phyloP scores from a whole-genome alignment of 37 sponge, comb jelly and placozoan genomes.

The Bolinopsis microptera region DNA sequence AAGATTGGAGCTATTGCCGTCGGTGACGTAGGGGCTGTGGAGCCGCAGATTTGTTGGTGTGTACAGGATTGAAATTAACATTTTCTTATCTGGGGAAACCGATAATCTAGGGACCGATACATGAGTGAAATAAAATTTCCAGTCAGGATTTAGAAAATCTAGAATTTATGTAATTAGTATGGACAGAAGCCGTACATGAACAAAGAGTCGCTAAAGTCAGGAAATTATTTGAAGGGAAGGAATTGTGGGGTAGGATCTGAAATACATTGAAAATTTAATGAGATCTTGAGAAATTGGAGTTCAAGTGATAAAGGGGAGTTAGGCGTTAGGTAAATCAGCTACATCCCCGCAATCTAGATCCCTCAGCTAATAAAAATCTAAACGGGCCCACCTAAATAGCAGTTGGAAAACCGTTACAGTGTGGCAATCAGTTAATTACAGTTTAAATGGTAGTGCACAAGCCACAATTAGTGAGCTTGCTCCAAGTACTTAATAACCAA shows the following conservation, averaged over 20 bases:
- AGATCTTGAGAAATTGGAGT: too few relatives aligned
- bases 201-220: background rate
- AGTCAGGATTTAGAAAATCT: background rate
- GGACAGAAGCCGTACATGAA: background rate
- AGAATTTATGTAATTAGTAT: background rate
- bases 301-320: too few relatives aligned
- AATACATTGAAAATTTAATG: too few relatives aligned
- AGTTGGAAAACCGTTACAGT: background rate
- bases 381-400: too few relatives aligned
- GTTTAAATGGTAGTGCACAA: background rate
- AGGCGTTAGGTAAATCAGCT: too few relatives aligned
- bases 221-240: background rate
- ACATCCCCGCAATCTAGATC: too few relatives aligned
- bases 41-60: too few relatives aligned
- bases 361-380: too few relatives aligned
- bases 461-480: background rate
- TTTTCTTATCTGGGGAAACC: background rate
- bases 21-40: background rate
- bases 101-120: background rate
- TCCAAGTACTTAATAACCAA: background rate
- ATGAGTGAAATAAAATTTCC: background rate
- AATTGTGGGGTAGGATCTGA: background rate
- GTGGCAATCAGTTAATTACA: background rate
- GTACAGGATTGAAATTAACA: background rate
- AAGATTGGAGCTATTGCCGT: background rate